Evolutionary conservation across 2,888 invertebrate species (phyloP), one percentile per base, ranked within the genome.

Genomic region (Diplazon laetatorius): DNA sequence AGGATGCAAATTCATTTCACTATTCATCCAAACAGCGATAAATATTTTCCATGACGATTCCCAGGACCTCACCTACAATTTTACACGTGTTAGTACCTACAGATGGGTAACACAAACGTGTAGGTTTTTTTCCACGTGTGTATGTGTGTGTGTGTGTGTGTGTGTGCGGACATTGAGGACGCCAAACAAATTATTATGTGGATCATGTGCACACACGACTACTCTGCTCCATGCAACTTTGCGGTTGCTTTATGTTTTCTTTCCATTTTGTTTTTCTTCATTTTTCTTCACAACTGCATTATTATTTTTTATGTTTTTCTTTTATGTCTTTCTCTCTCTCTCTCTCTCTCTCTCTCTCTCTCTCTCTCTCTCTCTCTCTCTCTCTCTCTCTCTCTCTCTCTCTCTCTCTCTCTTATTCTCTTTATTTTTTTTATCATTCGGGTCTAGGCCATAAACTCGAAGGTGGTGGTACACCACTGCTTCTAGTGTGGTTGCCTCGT

Each of bases 151-250:
- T 20, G 48, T 25, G 30, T 66, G 14, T 59, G 35, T 30, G 66
- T 42, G 44, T 59, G 25, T 20, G 6, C 6, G 8, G 18, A 46
- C 16, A 16, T 16, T 22, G 57, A 18, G 42, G 42, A 50, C 30
- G 62, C 16, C 46, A 22, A 68, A 60, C 60, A 52, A 74, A 68
- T 68, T 74, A 68, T 74, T 74, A 68, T 74, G 37, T 39, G 50
- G 30, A 68, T 68, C 52, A 52, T 66, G 16, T 74, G 48, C 50
- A 66, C 66, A 57, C 39, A 52, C 42, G 42, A 39, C 42, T 42
- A 50, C 60, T 50, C 42, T 22, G 44, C 25, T 18, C 35, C 37
- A 25, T 48, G 55, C 14, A 16, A 55, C 18, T 30, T 18, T 18
- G 20, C 35, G 44, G 25, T 55, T 55, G 5, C 12, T 30, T 6